Percentiles rank a stretch among this genome's conserved stretches.
Evolutionary conservation across 2,797 vertebrate genomes (phyloP).

Genomic region (Telmatherina bonti): DNA sequence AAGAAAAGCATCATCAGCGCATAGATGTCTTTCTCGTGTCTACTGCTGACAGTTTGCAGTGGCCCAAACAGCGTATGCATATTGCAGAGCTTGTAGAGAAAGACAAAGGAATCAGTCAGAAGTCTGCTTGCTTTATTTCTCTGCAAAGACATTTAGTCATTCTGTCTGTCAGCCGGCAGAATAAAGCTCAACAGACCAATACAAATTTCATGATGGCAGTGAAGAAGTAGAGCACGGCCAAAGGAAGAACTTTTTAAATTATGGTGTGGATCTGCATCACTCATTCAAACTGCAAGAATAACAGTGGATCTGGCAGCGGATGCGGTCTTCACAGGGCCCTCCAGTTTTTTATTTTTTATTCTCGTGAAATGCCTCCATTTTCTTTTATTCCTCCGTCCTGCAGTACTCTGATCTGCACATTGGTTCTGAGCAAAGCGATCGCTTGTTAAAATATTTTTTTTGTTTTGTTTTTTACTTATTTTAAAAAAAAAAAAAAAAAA

Average conservation of each 20-base stretch:
- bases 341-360: background rate
- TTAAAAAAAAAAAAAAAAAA: too few relatives aligned
- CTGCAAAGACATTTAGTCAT: background rate
- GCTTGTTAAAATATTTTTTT: background rate
- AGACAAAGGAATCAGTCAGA: background rate
- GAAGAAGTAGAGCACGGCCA: background rate
- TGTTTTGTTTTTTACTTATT: background rate
- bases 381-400: background rate
- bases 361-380: background rate
- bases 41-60: background rate
- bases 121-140: background rate
- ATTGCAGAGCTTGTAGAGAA: background rate
- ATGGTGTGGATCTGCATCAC: background rate
- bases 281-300: conserved; percentile 1
- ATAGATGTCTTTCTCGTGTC: background rate
- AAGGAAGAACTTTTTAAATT: background rate
- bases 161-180: background rate
- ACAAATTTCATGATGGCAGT: background rate
- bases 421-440: background rate
- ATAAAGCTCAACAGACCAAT: background rate
- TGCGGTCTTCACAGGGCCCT: background rate
- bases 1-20: background rate
- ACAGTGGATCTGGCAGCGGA: background rate
- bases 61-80: background rate
- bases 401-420: background rate